Evolutionary conservation across 2,797 vertebrate genomes (phyloP).

Genomic region (Xiphorhynchus erythropygius): DNA sequence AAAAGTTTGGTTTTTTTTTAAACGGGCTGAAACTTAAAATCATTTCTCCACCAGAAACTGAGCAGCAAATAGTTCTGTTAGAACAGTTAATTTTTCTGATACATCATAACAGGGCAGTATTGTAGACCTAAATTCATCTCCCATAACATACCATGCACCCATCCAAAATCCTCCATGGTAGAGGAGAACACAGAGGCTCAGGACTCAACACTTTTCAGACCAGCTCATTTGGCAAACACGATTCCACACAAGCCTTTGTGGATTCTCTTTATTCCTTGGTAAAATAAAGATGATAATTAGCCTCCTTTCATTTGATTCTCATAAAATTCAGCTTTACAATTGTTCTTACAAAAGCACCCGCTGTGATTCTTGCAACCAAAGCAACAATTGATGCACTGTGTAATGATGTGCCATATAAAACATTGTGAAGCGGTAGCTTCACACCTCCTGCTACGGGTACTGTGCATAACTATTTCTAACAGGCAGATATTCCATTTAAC

Average conservation of each 20-base stretch:
- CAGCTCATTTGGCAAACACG: background rate
- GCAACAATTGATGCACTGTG: background rate
- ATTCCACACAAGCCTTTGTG: background rate
- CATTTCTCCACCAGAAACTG: background rate
- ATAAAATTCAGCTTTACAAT: constrained; percentile 34
- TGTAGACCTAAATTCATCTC: background rate
- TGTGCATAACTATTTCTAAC: constrained; percentile 19
- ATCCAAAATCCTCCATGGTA: rapidly evolving
- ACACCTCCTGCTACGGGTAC: background rate
- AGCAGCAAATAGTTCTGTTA: background rate
- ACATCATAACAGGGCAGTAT: background rate
- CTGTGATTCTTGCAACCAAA: constrained; percentile 41
- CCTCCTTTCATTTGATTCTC: constrained; percentile 4
- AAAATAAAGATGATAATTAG: background rate
- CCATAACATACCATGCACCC: background rate
- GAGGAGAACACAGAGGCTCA: rapidly evolving
- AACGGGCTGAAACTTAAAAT: background rate
- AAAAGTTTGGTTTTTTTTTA: background rate
- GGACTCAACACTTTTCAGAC: background rate
- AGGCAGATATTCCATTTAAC: constrained; percentile 35
- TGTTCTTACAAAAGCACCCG: background rate
- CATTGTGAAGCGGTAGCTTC: background rate
- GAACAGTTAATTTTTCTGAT: background rate
- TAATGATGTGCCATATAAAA: background rate
- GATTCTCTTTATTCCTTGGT: background rate